Evolutionary conservation across 1,140 invertebrate species (phyloP).

Genomic region (Cheumatopsyche charites): DNA sequence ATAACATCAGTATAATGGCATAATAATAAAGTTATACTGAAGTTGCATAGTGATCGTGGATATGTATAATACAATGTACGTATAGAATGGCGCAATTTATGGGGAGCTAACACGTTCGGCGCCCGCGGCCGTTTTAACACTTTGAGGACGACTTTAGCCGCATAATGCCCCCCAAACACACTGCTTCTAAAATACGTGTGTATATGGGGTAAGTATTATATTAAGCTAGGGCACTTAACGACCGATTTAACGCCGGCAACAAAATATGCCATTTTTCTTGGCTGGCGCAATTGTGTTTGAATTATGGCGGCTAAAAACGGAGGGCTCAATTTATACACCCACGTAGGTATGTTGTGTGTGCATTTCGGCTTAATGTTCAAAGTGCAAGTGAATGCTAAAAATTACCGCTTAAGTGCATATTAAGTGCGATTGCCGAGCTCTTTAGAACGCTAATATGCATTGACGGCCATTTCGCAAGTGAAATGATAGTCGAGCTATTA

Average conservation of each 20-base stretch:
- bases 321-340: background rate
- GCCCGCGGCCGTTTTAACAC: constrained; percentile 19
- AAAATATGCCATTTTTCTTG: constrained; percentile 8
- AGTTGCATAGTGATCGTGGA: no score
- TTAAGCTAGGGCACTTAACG: constrained; percentile 26
- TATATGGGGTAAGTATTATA: background rate
- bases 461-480: no score
- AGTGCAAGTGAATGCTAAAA: background rate
- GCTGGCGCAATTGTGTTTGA: constrained; percentile 28
- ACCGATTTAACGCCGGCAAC: constrained; percentile 33
- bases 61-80: no score
- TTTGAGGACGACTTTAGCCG: constrained; percentile 13
- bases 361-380: no score
- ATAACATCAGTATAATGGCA: no score
- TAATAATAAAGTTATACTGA: no score
- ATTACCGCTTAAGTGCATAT: background rate
- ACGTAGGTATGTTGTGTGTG: no score
- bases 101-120: background rate
- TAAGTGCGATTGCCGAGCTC: no score
- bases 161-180: background rate
- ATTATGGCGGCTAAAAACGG: constrained; percentile 8
- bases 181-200: no score
- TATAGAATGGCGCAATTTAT: background rate
- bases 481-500: no score
- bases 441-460: no score